Percentiles rank a stretch among this genome's conserved stretches.
These are phyloP conservation scores for Callospermophilus lateralis DNA, from an alignment of 2,113 vertebrate species.

Conservation along the genomic window DNA sequence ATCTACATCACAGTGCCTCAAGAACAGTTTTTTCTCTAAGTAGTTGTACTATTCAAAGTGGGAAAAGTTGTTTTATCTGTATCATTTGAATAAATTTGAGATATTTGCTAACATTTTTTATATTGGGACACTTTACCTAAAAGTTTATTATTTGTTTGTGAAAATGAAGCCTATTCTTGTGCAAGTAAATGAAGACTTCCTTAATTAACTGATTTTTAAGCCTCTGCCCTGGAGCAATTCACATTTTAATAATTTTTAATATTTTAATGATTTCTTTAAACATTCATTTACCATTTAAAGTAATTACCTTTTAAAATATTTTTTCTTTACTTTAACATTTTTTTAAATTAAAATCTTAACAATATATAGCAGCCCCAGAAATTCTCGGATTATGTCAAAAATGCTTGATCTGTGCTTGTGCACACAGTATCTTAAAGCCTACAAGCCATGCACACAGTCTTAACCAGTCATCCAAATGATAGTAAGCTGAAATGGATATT, in stretches of 20 bases:
- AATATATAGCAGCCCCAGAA: not conserved
- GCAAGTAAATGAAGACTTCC: constrained; percentile 15
- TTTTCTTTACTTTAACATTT: too few relatives aligned
- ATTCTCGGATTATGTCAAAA: not conserved
- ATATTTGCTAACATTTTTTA: constrained; percentile 16
- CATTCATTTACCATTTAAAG: constrained; percentile 7
- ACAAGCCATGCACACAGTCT: not conserved
- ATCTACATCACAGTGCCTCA: not conserved
- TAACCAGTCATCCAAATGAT: not conserved
- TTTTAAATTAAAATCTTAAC: too few relatives aligned
- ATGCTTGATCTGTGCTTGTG: not conserved
- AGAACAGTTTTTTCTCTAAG: not conserved
- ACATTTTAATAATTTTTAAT: constrained; percentile 9
- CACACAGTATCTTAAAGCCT: not conserved
- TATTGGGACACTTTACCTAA: constrained; percentile 22
- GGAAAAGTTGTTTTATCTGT: not conserved
- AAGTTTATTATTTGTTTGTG: constrained; percentile 40
- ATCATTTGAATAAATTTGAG: constrained; percentile 13
- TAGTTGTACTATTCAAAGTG: not conserved
- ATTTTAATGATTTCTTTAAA: constrained; percentile 34
- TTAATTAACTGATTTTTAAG: not conserved
- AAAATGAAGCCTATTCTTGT: not conserved
- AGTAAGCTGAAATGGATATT: constrained; percentile 50
- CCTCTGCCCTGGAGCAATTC: not conserved
- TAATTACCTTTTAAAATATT: not conserved